These are phyloP conservation scores for Listronotus bonariensis DNA, from an alignment of 1,140 invertebrate genomes.

Conservation along the genomic window DNA sequence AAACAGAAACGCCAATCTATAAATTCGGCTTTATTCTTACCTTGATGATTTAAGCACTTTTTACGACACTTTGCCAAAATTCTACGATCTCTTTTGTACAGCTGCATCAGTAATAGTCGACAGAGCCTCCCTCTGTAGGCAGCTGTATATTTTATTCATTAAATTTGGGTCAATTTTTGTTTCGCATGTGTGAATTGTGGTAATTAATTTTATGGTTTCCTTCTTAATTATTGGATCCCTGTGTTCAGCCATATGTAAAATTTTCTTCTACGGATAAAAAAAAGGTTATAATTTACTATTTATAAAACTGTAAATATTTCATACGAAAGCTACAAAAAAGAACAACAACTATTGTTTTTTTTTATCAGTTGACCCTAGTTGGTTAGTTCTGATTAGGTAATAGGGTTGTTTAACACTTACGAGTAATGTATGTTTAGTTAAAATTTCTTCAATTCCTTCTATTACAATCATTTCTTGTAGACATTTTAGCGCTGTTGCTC, in stretches of 20 bases:
- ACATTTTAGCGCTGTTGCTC: slow-evolving; percentile 28
- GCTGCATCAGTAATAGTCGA: neutral
- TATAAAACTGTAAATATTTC: too few relatives aligned
- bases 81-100: slow-evolving; percentile 15
- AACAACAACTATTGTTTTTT: too few relatives aligned
- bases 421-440: slow-evolving; percentile 13
- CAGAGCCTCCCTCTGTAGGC: slow-evolving; percentile 10
- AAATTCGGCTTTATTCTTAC: too few relatives aligned
- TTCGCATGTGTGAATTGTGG: neutral
- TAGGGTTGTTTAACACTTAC: slow-evolving; percentile 23
- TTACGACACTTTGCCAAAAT: slow-evolving; percentile 13
- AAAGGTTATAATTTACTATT: too few relatives aligned
- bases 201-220: slow-evolving; percentile 20
- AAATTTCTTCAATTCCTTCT: slow-evolving; percentile 14
- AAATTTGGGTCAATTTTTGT: neutral
- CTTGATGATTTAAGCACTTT: slow-evolving; percentile 14
- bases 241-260: slow-evolving; percentile 8
- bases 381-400: too few relatives aligned
- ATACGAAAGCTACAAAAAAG: too few relatives aligned
- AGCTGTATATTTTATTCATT: slow-evolving; percentile 9
- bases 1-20: too few relatives aligned
- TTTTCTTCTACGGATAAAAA: slow-evolving; percentile 12
- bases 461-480: slow-evolving; percentile 19
- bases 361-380: too few relatives aligned
- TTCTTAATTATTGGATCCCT: neutral